Conservation (phyloP, 2,888 invertebrate genomes). For the Cremastinae sp. region DNA sequence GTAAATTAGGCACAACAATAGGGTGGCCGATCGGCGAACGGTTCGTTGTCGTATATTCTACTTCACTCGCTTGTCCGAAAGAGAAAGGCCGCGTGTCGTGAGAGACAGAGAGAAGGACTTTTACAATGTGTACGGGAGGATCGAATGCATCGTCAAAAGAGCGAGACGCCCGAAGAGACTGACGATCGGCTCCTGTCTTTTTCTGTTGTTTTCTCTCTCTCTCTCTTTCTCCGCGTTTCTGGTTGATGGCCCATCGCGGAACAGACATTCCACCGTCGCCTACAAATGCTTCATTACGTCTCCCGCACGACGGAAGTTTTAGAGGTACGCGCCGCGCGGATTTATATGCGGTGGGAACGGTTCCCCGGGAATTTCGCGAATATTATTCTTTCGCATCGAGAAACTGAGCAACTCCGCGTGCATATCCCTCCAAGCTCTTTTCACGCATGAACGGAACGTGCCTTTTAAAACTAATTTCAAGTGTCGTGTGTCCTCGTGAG, state of each 20-base stretch:
- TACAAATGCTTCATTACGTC: conserved; percentile 65
- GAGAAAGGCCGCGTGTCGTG: neutral
- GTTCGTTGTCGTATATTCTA: conserved; percentile 35
- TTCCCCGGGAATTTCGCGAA: conserved; percentile 43
- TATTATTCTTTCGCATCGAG: conserved; percentile 29
- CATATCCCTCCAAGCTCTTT: conserved; percentile 31
- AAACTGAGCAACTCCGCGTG: neutral
- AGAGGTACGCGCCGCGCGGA: conserved; percentile 38
- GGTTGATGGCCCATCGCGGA: conserved; percentile 52
- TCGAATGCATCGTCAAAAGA: conserved; percentile 41
- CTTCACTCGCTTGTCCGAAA: conserved; percentile 25
- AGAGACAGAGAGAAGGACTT: conserved; percentile 16
- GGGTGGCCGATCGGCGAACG: conserved; percentile 63
- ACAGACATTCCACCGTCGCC: conserved; percentile 61
- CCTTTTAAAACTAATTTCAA: conserved; percentile 55
- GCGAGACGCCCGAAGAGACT: conserved; percentile 39
- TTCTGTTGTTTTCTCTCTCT: conserved; percentile 19
- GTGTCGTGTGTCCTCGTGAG: conserved; percentile 44
- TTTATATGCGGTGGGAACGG: conserved; percentile 58
- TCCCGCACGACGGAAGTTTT: conserved; percentile 58
- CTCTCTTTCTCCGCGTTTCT: conserved; percentile 13
- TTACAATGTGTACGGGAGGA: conserved; percentile 17
- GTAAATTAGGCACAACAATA: conserved; percentile 79
- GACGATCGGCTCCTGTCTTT: conserved; percentile 40
- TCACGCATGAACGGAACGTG: conserved; percentile 48